These are phyloP conservation scores for Incurvaria masculella DNA, from an alignment of 2,888 invertebrate species.

Conservation along the genomic window DNA sequence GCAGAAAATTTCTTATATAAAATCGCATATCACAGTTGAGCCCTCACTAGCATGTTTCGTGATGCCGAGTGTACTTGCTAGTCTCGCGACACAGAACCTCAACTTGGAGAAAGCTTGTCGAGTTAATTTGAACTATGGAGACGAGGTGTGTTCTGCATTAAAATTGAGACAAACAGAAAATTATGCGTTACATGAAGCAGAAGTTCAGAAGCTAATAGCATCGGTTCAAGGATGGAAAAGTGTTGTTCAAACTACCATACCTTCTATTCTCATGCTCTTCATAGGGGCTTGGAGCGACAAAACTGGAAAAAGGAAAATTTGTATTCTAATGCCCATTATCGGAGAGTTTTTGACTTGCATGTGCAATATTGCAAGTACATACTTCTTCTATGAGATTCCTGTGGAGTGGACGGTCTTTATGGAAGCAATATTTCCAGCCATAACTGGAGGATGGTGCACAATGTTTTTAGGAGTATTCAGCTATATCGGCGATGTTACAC, in stretches of 20 bases:
- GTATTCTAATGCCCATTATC: slow-evolving; percentile 52
- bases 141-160: slow-evolving; percentile 69
- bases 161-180: slow-evolving; percentile 65
- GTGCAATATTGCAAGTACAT: slow-evolving; percentile 50
- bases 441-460: slow-evolving; percentile 55
- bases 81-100: slow-evolving; percentile 76
- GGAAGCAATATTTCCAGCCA: slow-evolving; percentile 50
- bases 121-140: slow-evolving; percentile 69
- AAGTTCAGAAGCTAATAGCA: slow-evolving; percentile 54
- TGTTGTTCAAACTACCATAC: slow-evolving; percentile 49
- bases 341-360: slow-evolving; percentile 50
- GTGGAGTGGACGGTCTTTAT: slow-evolving; percentile 49
- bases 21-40: slow-evolving; percentile 62
- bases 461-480: slow-evolving; percentile 57
- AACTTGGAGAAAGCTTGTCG: slow-evolving; percentile 83
- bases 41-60: slow-evolving; percentile 63
- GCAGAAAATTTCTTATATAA: slow-evolving; percentile 44
- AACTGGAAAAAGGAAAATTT: slow-evolving; percentile 53
- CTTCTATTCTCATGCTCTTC: slow-evolving; percentile 52
- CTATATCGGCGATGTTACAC: slow-evolving; percentile 59
- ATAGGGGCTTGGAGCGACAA: slow-evolving; percentile 62
- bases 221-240: slow-evolving; percentile 55
- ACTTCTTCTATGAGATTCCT: slow-evolving; percentile 52
- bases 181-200: slow-evolving; percentile 59
- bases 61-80: slow-evolving; percentile 60